These are phyloP conservation scores for Microchrysa polita DNA, from an alignment of 2,888 invertebrate species.

Conservation along the genomic window DNA sequence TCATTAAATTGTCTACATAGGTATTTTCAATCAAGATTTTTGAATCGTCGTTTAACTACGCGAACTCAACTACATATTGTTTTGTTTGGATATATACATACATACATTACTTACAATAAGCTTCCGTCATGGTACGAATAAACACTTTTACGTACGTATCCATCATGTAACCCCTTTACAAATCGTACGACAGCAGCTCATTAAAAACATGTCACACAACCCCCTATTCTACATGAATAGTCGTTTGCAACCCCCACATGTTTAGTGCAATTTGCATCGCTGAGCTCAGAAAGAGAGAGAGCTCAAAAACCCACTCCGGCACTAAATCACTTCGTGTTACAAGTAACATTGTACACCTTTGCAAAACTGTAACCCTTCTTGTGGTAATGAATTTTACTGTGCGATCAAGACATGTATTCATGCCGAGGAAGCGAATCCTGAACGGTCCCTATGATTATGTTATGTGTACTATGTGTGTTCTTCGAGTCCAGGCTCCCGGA, in stretches of 20 bases:
- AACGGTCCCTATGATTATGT: too few relatives aligned
- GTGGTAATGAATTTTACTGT: slow-evolving; percentile 34
- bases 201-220: slow-evolving; percentile 11
- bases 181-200: slow-evolving; percentile 1
- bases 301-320: slow-evolving; percentile 2
- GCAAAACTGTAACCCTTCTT: slow-evolving; percentile 31
- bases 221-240: not conserved
- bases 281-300: too few relatives aligned
- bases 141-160: not conserved
- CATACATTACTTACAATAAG: too few relatives aligned
- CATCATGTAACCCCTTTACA: not conserved
- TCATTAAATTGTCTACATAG: too few relatives aligned
- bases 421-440: too few relatives aligned
- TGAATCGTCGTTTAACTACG: too few relatives aligned
- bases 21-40: too few relatives aligned
- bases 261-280: not conserved
- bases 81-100: too few relatives aligned
- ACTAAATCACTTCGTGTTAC: slow-evolving; percentile 34
- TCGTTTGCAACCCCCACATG: not conserved
- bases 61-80: too few relatives aligned
- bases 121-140: too few relatives aligned
- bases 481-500: not conserved
- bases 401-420: slow-evolving; percentile 30
- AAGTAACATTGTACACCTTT: slow-evolving; percentile 43
- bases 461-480: too few relatives aligned